These are phyloP conservation scores for Rhynchomys soricoides DNA, from an alignment of 2,113 vertebrate genomes.

Conservation along the genomic window DNA sequence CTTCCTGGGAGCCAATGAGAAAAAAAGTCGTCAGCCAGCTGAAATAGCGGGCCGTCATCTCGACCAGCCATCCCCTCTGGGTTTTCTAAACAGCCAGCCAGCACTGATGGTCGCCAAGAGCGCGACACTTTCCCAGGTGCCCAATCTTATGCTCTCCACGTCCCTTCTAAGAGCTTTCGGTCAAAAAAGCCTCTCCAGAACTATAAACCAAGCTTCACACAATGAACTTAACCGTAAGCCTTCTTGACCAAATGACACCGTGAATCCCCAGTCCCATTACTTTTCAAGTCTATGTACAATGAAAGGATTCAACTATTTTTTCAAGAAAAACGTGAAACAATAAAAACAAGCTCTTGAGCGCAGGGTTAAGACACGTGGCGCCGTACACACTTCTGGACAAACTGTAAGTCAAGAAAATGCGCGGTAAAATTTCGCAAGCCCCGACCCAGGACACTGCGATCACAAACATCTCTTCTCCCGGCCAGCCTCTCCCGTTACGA, in stretches of 20 bases:
- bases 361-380: conserved; percentile 55
- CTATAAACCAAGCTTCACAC: neutral
- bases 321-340: neutral
- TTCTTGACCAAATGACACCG: conserved; percentile 20
- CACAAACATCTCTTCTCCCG: neutral
- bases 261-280: neutral
- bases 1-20: neutral
- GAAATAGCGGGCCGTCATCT: neutral
- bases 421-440: conserved; percentile 34
- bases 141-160: neutral
- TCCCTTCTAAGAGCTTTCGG: neutral
- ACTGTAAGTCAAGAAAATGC: conserved; percentile 10
- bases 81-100: neutral
- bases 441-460: neutral
- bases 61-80: neutral
- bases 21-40: neutral
- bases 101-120: neutral
- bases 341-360: neutral
- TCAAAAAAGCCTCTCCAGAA: neutral
- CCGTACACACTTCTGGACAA: conserved; percentile 18
- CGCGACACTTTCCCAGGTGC: neutral
- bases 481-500: neutral
- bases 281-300: neutral
- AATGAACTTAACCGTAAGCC: neutral
- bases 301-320: neutral